Base-by-base conservation (phyloP, 2,888 invertebrate genomes). In the Cephus runcator region DNA sequence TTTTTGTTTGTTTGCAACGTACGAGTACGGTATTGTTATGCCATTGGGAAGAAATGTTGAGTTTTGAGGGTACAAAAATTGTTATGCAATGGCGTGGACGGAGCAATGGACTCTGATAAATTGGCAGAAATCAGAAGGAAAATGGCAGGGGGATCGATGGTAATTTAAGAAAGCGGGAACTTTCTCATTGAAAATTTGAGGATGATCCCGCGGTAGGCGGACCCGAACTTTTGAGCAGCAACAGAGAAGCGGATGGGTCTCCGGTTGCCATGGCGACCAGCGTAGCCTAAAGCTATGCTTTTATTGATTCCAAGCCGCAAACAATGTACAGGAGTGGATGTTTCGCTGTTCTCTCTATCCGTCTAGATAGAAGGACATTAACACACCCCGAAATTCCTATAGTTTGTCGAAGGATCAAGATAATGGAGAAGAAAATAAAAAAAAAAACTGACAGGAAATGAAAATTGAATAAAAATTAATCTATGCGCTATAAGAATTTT, bases 201-300 rank as follows among this genome's bases (percentile, higher is more conserved):
- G 86, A 85, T 86, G 85, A 85, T 85, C 85, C 84, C 81, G 81
- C 81, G 79, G 83, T 84, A 85, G 85, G 83, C 84, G 86, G 84
- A 82, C 82, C 83, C 83, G 84, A 88, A 88, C 86, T 89, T 89
- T 89, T 88, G 87, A 88, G 86, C 83, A 82, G 83, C 81, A 81
- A 84, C 73, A 74, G 35, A 78, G 68, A 31, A 56, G 87, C 86
- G 88, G 87, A 88, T 86, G 87, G 89, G 88, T 89, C 90, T 87
- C 86, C 79, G 82, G 91, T 91, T 88, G 88, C 87, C 87, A 90
- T 90, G 89, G 83, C 85, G 85, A 91, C 90, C 87, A 89, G 87
- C 88, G 88, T 90, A 90, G 91, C 91, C 90, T 91, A 91, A 91
- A 91, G 91, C 91, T 91, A 91, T 91, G 91, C 91, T 91, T 90